Evolutionary conservation across 2,888 invertebrate genomes (phyloP).

Genomic region (Elegia similella): DNA sequence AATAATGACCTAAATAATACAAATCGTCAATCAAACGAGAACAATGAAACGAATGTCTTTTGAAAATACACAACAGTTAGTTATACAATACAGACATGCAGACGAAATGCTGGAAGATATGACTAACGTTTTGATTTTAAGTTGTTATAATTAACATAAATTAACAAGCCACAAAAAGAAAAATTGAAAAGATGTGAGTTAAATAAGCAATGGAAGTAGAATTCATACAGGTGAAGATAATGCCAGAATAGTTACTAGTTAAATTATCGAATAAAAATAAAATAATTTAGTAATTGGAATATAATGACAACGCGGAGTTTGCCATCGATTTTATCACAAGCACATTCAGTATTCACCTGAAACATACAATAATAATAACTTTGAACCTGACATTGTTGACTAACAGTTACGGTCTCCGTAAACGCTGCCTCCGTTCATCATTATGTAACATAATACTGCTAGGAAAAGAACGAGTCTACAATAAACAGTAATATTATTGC

Average conservation of each 20-base stretch:
- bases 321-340: constrained; percentile 31
- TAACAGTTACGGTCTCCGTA: constrained; percentile 27
- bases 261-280: constrained; percentile 33
- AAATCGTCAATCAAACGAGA: constrained; percentile 70
- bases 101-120: background rate
- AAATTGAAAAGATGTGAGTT: background rate
- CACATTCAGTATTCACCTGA: constrained; percentile 21
- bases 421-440: constrained; percentile 35
- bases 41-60: constrained; percentile 69
- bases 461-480: constrained; percentile 41
- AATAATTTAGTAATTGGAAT: constrained; percentile 51
- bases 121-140: background rate
- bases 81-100: background rate
- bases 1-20: constrained; percentile 63
- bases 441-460: constrained; percentile 46
- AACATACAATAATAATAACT: constrained; percentile 18
- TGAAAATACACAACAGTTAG: constrained; percentile 40
- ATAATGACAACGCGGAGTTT: constrained; percentile 33
- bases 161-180: background rate
- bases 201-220: background rate
- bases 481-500: constrained; percentile 54
- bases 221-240: background rate
- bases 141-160: background rate
- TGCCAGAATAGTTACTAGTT: constrained; percentile 18
- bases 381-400: constrained; percentile 22